These are phyloP conservation scores for Mimachlamys varia DNA, from an alignment of 2,888 invertebrate species.

Conservation along the genomic window DNA sequence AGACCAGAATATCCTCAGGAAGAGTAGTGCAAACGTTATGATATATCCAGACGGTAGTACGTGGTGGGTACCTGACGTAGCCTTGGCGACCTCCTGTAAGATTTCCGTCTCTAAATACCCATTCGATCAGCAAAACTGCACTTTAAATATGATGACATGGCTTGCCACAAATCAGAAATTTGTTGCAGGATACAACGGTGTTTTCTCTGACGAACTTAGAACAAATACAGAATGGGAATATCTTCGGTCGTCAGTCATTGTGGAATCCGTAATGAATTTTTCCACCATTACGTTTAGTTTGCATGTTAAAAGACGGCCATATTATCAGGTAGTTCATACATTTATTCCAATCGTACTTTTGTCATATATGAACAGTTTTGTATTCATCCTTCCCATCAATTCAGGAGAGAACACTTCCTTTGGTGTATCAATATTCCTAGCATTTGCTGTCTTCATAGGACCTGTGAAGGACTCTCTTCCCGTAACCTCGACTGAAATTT, in stretches of 20 bases:
- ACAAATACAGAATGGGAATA: not conserved
- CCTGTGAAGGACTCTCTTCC: too few relatives aligned
- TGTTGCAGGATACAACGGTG: too few relatives aligned
- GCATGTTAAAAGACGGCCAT: not conserved
- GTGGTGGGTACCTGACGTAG: not conserved
- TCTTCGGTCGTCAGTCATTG: too few relatives aligned
- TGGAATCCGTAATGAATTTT: not conserved
- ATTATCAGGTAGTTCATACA: not conserved
- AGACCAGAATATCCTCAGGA: not conserved
- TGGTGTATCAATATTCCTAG: too few relatives aligned
- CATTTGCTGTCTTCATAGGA: too few relatives aligned
- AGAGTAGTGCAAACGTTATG: not conserved
- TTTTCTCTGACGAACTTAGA: too few relatives aligned
- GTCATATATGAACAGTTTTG: too few relatives aligned
- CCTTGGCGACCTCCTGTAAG: not conserved
- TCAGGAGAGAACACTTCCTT: too few relatives aligned
- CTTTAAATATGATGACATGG: not conserved
- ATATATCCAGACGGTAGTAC: not conserved
- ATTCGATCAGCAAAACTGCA: not conserved
- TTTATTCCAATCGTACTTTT: too few relatives aligned
- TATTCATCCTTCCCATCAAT: too few relatives aligned
- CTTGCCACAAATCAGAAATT: not conserved
- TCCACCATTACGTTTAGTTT: not conserved
- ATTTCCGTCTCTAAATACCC: not conserved
- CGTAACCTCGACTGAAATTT: too few relatives aligned